phyloP scores from a whole-genome alignment of 1,140 invertebrate species.

The Globodera rostochiensis region DNA sequence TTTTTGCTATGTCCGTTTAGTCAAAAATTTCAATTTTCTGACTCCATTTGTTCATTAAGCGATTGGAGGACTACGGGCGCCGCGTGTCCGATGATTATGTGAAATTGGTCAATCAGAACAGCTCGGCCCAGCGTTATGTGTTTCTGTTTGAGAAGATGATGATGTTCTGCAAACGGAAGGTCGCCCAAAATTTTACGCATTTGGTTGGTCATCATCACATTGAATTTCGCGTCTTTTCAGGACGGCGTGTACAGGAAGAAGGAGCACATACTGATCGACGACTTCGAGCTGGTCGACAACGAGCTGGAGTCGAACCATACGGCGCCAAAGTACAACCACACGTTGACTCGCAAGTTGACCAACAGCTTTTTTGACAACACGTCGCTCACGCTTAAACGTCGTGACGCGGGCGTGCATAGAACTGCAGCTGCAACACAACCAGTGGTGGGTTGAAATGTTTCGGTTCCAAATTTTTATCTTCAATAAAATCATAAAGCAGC shows the following conservation, averaged over 20 bases:
- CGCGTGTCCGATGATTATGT: conserved; percentile 65
- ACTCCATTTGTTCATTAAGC: background rate
- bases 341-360: conserved; percentile 46
- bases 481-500: background rate
- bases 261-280: conserved; percentile 20
- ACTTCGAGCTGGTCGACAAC: conserved; percentile 43
- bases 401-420: background rate
- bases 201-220: conserved; percentile 11
- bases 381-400: conserved; percentile 30
- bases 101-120: conserved; percentile 64
- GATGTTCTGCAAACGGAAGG: conserved; percentile 89
- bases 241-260: conserved; percentile 32
- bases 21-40: too few species aligned
- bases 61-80: conserved; percentile 67
- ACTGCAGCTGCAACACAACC: too few species aligned
- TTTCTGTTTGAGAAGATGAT: conserved; percentile 96
- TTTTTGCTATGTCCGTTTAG: too few species aligned
- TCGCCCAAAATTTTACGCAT: conserved; percentile 65
- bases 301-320: conserved; percentile 31
- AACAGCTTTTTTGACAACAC: conserved; percentile 42
- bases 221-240: conserved; percentile 10
- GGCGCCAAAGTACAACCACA: conserved; percentile 33
- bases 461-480: background rate
- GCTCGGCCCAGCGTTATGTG: conserved; percentile 73
- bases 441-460: background rate